Evolutionary conservation across 2,113 vertebrate species (phyloP), one percentile per base, ranked within the genome.

Genomic region (Neodontobutis hainanensis): DNA sequence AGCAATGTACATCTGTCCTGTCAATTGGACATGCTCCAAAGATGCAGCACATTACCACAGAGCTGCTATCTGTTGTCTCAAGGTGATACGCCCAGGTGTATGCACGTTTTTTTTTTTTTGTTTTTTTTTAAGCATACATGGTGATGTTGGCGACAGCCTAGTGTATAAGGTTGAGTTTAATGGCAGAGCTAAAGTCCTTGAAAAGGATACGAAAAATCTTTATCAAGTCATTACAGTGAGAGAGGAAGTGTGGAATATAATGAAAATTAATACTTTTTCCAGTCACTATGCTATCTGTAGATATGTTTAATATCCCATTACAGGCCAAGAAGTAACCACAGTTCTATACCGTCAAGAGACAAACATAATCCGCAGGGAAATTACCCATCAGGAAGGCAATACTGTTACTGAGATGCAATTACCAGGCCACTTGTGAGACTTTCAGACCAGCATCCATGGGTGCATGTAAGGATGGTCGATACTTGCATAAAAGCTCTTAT

Each of bases 341-440:
- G 86, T 82, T 86, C 83, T 81, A 81, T 87, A 83, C 75, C 77
- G 85, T 85, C 87, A 88, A 87, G 89, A 90, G 88, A 80, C 87
- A 86, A 88, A 89, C 89, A 91, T 88, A 89, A 92, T 92, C 91
- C 88, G 38, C 77, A 87, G 89, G 91, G 90, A 92, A 91, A 90
- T 93, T 91, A 92, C 88, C 90, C 88, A 92, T 91, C 90, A 87
- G 87, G 87, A 92, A 89, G 84, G 88, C 84, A 91, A 89, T 87
- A 81, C 85, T 89, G 87, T 88, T 90, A 86, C 85, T 88, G 88
- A 91, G 91, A 91, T 91, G 87, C 91, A 91, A 93, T 93, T 91
- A 92, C 87, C 78, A 89, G 85, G 74, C 85, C 88, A 92, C 92
- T 92, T 92, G 86, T 91, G 85, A 87, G 88, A 88, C 89, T 88